Percentiles rank a stretch among this genome's conserved stretches.
These are phyloP conservation scores for Parnassius mnemosyne DNA, from an alignment of 2,888 invertebrate genomes.

Conservation along the genomic window DNA sequence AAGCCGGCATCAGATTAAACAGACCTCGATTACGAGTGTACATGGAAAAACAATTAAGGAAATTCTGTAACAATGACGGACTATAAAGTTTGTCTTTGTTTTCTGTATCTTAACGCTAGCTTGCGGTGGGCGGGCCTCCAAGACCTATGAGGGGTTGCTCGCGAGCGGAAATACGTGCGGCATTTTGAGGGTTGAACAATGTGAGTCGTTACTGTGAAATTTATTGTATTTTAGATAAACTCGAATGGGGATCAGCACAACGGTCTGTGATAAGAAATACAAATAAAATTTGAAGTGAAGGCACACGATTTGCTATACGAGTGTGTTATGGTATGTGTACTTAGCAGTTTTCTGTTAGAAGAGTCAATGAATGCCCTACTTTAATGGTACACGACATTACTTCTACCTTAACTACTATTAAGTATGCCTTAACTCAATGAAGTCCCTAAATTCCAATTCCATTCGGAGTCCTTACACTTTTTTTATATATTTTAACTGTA, in stretches of 20 bases:
- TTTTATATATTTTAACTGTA: too few relatives aligned
- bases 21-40: conserved; percentile 63
- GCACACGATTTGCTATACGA: conserved; percentile 1
- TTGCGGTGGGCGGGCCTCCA: conserved; percentile 62
- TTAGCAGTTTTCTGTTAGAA: too few relatives aligned
- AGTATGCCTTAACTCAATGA: too few relatives aligned
- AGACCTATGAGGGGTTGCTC: conserved; percentile 46
- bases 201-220: conserved; percentile 60
- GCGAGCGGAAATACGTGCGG: conserved; percentile 48
- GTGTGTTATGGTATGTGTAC: background rate
- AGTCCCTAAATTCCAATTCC: too few relatives aligned
- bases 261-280: conserved; percentile 30
- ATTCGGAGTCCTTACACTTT: too few relatives aligned
- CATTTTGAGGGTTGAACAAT: conserved; percentile 61
- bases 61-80: conserved; percentile 71
- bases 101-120: conserved; percentile 62
- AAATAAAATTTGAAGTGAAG: conserved; percentile 15
- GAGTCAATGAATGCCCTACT: too few relatives aligned
- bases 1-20: conserved; percentile 61
- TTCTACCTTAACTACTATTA: too few relatives aligned
- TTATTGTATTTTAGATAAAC: conserved; percentile 74
- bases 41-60: conserved; percentile 78
- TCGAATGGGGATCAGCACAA: conserved; percentile 58
- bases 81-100: conserved; percentile 72
- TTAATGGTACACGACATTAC: too few relatives aligned